A percentile compares a stretch with the other conserved stretches of the same genome.
Evolutionary conservation across 53 echinoderm and acorn worm genomes (phyloP).

Genomic region (Zoroaster sp.): DNA sequence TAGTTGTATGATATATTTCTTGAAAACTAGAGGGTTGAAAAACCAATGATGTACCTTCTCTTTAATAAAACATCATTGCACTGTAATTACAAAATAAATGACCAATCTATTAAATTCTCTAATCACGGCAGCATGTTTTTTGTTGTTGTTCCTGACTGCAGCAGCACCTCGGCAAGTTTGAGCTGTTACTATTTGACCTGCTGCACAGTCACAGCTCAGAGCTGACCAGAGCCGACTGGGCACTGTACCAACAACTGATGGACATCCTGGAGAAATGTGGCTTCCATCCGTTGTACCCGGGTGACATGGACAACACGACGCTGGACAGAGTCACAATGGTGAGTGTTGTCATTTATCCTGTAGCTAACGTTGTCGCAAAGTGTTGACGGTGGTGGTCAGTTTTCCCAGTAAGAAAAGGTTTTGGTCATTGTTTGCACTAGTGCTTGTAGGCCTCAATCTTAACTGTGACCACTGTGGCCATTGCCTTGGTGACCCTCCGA

Average conservation of each 20-base stretch:
- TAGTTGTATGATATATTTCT: neutral
- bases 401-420: no score
- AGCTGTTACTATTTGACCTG: constrained; percentile 89
- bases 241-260: constrained; percentile 61
- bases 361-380: no score
- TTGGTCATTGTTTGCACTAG: no score
- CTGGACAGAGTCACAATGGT: constrained; percentile 67
- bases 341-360: no score
- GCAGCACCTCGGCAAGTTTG: constrained; percentile 86
- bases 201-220: constrained; percentile 66
- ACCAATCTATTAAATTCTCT: neutral
- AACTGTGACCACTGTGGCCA: no score
- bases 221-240: constrained; percentile 55
- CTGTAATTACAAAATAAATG: neutral
- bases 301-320: constrained; percentile 56
- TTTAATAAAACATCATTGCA: neutral
- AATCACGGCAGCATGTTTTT: neutral
- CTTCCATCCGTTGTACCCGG: constrained; percentile 73
- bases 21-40: neutral
- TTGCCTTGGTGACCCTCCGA: no score
- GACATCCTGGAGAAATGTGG: constrained; percentile 75
- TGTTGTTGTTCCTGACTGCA: neutral
- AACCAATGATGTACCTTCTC: neutral
- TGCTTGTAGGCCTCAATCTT: no score
- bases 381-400: no score